Percentiles rank a stretch among this genome's conserved stretches.
Conservation (phyloP, 1,140 invertebrate genomes). For the Semibalanus balanoides region DNA sequence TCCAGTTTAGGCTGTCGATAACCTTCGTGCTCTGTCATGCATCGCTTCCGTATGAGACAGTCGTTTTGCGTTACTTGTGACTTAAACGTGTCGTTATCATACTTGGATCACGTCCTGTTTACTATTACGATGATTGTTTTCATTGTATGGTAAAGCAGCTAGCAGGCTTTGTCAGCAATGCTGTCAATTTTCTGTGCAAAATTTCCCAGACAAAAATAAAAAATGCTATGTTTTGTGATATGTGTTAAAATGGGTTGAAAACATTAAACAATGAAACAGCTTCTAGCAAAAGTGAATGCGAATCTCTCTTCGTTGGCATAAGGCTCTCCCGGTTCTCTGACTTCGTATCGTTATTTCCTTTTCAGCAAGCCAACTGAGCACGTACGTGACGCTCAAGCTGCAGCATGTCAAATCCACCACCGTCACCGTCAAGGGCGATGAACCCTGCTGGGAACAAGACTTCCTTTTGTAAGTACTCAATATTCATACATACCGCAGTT, state of each 20-base stretch:
- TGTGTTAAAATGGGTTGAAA: not conserved
- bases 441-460: constrained; percentile 95
- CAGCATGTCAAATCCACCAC: constrained; percentile 98
- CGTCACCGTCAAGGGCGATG: constrained; percentile 83
- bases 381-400: constrained; percentile 88
- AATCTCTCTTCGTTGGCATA: not conserved
- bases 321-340: not conserved
- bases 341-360: constrained; percentile 22
- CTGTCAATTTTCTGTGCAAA: constrained; percentile 5
- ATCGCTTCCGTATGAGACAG: too few species aligned
- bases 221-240: not conserved
- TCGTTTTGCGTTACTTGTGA: too few species aligned
- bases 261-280: not conserved
- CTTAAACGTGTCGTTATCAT: too few species aligned
- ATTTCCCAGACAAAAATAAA: not conserved
- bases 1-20: too few species aligned
- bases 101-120: too few species aligned
- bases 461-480: constrained; percentile 93
- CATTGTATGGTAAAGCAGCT: not conserved
- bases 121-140: too few species aligned
- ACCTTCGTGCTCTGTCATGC: too few species aligned
- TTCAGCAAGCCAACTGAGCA: constrained; percentile 62
- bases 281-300: too few species aligned
- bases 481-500: too few species aligned
- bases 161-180: not conserved